These are phyloP conservation scores for Drosophila funebris DNA, from an alignment of 1,140 invertebrate genomes.

Conservation along the genomic window DNA sequence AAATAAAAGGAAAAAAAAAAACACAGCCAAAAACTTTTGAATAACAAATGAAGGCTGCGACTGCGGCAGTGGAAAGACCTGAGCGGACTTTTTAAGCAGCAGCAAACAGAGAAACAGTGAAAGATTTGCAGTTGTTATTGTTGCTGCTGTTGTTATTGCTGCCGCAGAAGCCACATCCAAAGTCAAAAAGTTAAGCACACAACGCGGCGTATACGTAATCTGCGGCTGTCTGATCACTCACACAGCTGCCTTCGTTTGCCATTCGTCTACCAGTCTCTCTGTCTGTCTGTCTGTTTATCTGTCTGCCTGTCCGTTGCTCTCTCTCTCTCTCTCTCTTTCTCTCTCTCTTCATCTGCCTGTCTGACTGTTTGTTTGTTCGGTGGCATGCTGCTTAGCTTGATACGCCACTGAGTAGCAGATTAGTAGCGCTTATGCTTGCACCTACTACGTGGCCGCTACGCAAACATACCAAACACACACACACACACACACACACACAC, in stretches of 20 bases:
- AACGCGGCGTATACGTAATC: conserved; percentile 78
- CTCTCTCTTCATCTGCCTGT: conserved; percentile 13
- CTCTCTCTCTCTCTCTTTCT: not conserved
- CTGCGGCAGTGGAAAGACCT: conserved; percentile 68
- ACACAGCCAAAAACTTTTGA: conserved; percentile 68
- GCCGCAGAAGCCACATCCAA: conserved; percentile 71
- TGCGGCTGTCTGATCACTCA: conserved; percentile 76
- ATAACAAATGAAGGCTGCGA: conserved; percentile 76
- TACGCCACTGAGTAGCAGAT: conserved; percentile 80
- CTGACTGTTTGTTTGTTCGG: conserved; percentile 70
- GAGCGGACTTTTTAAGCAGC: conserved; percentile 78
- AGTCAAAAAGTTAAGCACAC: conserved; percentile 77
- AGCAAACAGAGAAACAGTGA: conserved; percentile 24
- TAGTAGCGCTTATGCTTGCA: conserved; percentile 81
- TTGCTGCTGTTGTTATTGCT: conserved; percentile 18
- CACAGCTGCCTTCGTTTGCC: conserved; percentile 20
- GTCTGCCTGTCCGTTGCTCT: not conserved
- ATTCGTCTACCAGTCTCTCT: conserved; percentile 15
- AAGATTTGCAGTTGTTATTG: conserved; percentile 32
- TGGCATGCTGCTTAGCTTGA: conserved; percentile 78
- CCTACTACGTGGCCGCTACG: conserved; percentile 69
- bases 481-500: conserved; percentile 14
- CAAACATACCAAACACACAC: conserved; percentile 15
- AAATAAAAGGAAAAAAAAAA: not conserved
- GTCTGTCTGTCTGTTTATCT: conserved; percentile 12